Conservation (phyloP, 2,797 vertebrate genomes). For the Steatocranus sp. region DNA sequence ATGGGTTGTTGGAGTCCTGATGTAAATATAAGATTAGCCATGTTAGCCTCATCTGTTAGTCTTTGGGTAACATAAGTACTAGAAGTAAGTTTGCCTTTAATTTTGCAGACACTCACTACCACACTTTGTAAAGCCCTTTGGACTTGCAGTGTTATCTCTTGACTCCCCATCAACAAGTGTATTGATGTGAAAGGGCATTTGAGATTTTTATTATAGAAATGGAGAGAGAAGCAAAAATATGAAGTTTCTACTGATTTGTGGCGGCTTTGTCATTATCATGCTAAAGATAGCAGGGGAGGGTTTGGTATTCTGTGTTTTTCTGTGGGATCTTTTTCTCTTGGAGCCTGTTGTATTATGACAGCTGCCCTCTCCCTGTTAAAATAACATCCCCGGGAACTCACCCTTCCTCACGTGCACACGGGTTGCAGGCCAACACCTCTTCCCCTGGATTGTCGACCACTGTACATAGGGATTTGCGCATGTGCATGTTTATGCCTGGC, state of each 20-base stretch:
- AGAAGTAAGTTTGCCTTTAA: conserved; percentile 1
- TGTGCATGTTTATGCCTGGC: background rate
- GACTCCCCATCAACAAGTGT: background rate
- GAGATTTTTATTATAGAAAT: conserved; percentile 10
- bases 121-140: background rate
- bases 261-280: conserved; percentile 32
- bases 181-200: background rate
- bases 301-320: conserved; percentile 63
- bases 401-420: conserved; percentile 70
- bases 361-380: conserved; percentile 73
- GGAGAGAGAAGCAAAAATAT: background rate
- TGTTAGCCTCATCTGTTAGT: background rate
- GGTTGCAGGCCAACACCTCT: conserved; percentile 55
- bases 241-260: conserved; percentile 35
- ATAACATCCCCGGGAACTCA: conserved; percentile 79
- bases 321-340: conserved; percentile 45
- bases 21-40: conserved; percentile 20
- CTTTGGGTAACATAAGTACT: background rate
- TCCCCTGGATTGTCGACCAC: conserved; percentile 19
- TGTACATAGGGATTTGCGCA: conserved; percentile 2
- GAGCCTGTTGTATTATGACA: conserved; percentile 72
- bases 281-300: conserved; percentile 66
- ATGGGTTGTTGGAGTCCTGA: background rate
- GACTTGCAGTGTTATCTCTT: background rate
- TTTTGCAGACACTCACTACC: background rate